phyloP scores from a whole-genome alignment of 2,888 invertebrate species.

The Xestia ashworthii region DNA sequence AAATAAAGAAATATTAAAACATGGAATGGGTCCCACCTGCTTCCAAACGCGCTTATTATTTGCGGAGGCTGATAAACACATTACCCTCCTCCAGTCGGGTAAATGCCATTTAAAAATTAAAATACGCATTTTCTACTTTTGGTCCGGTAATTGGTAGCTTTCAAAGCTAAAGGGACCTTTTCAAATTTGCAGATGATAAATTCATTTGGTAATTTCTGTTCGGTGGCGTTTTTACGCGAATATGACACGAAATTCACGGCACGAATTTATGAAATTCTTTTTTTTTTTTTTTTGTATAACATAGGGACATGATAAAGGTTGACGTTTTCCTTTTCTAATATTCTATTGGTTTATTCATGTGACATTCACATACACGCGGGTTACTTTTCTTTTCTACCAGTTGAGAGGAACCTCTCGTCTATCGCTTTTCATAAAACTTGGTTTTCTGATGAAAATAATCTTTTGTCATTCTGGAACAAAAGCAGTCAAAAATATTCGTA shows the following conservation, averaged over 20 bases:
- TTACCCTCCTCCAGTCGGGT: no score
- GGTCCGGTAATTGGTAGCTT: background rate
- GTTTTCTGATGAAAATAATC: background rate
- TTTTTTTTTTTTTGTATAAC: slow-evolving; percentile 20
- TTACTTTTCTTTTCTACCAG: slow-evolving; percentile 19
- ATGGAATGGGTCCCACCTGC: no score
- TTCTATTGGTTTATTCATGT: slow-evolving; percentile 30
- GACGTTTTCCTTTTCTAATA: slow-evolving; percentile 42
- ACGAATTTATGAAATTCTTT: slow-evolving; percentile 19
- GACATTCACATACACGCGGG: slow-evolving; percentile 18
- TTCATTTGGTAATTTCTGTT: slow-evolving; percentile 12
- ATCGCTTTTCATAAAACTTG: background rate
- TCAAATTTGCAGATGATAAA: slow-evolving; percentile 13
- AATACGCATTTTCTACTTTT: background rate
- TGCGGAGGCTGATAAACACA: no score
- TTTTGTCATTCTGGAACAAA: slow-evolving; percentile 9
- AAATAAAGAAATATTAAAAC: background rate
- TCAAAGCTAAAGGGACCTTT: background rate
- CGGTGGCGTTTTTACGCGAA: slow-evolving; percentile 18
- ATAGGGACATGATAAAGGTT: slow-evolving; percentile 27
- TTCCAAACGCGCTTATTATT: no score
- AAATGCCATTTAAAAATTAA: background rate
- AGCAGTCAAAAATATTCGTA: background rate
- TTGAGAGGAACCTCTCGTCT: background rate
- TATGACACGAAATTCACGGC: background rate